Evolutionary conservation across 1,140 invertebrate genomes (phyloP).

Genomic region (Drosophila parvula): DNA sequence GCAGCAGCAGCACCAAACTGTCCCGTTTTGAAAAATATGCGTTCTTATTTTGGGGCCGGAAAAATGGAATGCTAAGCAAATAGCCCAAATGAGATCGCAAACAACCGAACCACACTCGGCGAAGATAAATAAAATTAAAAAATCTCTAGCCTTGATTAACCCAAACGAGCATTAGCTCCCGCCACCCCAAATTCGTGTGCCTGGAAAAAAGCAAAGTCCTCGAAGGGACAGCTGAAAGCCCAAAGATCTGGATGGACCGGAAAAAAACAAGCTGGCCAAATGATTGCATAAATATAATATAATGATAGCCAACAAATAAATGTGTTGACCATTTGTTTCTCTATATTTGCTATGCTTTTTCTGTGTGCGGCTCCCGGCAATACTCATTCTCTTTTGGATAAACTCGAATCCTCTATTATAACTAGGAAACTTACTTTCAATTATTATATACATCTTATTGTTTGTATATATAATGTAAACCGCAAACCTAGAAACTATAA

Average conservation of each 20-base stretch:
- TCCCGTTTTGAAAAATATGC: constrained; percentile 71
- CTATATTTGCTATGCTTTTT: neutral
- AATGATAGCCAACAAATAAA: constrained; percentile 71
- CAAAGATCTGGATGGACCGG: neutral
- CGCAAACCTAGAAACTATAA: too few species aligned
- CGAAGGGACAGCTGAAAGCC: neutral
- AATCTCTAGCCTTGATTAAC: constrained; percentile 74
- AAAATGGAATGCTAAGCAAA: constrained; percentile 42
- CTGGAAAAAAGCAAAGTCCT: constrained; percentile 14
- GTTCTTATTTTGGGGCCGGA: constrained; percentile 23
- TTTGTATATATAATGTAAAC: too few species aligned
- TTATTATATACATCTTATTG: too few species aligned
- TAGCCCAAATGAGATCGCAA: constrained; percentile 61
- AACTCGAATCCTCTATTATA: too few species aligned
- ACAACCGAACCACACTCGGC: constrained; percentile 23
- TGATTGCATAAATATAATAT: constrained; percentile 74
- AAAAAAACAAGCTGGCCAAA: neutral
- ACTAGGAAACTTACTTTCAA: too few species aligned
- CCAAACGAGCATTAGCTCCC: constrained; percentile 63
- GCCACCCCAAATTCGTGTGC: neutral
- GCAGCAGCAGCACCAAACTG: constrained; percentile 45
- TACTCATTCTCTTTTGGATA: neutral
- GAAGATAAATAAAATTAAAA: constrained; percentile 60
- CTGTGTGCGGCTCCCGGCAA: neutral
- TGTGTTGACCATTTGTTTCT: constrained; percentile 49